Base-by-base conservation (phyloP, 1,140 invertebrate species). In the Trichonephila clavata region DNA sequence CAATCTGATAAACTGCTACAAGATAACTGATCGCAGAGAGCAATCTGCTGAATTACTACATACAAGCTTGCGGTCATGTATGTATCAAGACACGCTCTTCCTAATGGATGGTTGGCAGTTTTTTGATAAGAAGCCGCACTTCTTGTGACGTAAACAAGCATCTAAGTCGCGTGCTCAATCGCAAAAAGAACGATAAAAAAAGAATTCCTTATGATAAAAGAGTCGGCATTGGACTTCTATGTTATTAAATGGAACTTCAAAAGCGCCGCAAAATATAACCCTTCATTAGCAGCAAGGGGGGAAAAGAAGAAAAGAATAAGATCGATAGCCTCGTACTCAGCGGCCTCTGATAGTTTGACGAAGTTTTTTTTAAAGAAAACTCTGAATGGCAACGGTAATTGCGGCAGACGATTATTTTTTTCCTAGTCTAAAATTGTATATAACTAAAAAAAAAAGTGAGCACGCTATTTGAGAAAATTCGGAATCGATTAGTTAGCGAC, bases 291-390 rank as follows among this genome's bases (percentile, higher is more conserved):
- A 83, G 13, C 8, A 83, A 91, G 20, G 10, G 71, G 21, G 21
- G 4, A 39, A 91, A 20, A 83, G 20, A 91, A n/a, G 43, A 80
- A 77, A 83, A 91, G 18, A 91, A 91, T 57, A 57, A 81, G 90
- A 91, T 91, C 90, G 57, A 91, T 91, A 83, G 90, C 59, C 81
- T 91, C 60, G 90, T 81, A 91, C 90, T 91, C 60, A 59, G 60
- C 77, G 90, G 77, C 90, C 90, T 83, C 59, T 13, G 87, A 88
- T 90, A 32, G 8, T 50, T 71, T n/a, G 20, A 43, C 86, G 27
- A 57, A 63, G 21, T 68, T 68, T 21, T 83, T 83, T 16, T 91
- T 91, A 65, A 59, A 7, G 61, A 16, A 13, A 65, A 32, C 50
- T 60, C 21, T 50, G 59, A 83, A 83, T 91, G 89, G 89, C 71